A percentile compares a stretch with the other conserved stretches of the same genome.
These are phyloP conservation scores for Mionectes olivaceus DNA, from an alignment of 2,797 vertebrate species.

Conservation along the genomic window DNA sequence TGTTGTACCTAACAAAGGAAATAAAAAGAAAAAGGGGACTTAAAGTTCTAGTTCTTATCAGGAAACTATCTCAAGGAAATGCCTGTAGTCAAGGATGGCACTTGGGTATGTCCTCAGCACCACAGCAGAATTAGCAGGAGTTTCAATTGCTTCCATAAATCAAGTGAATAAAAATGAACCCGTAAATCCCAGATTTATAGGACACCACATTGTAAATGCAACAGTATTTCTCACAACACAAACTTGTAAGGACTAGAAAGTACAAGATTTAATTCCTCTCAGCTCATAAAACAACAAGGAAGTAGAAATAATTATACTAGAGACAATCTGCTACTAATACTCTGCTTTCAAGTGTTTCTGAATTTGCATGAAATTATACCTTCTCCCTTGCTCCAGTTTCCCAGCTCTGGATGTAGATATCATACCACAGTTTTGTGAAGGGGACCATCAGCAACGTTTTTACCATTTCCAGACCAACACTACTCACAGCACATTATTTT, in stretches of 20 bases:
- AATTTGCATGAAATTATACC: neutral
- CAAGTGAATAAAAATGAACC: neutral
- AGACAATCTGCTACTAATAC: neutral
- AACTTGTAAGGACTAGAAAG: neutral
- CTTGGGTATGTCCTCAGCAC: neutral
- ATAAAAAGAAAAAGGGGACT: neutral
- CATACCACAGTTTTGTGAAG: neutral
- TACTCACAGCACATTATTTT: fast-evolving
- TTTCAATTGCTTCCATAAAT: neutral
- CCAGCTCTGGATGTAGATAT: neutral
- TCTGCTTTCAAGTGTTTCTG: neutral
- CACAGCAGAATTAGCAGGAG: neutral
- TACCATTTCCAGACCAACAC: neutral
- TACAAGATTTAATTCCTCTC: neutral
- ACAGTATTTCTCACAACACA: neutral
- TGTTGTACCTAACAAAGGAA: neutral
- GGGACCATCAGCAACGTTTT: neutral
- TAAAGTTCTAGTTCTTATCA: neutral
- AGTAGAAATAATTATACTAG: neutral
- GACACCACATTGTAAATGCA: neutral
- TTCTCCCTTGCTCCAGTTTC: neutral
- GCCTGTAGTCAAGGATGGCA: neutral
- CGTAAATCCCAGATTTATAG: neutral
- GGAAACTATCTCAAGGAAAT: neutral
- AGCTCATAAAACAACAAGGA: neutral